These are phyloP conservation scores for Yponomeuta malinellus DNA, from an alignment of 2,888 invertebrate genomes.

Conservation along the genomic window DNA sequence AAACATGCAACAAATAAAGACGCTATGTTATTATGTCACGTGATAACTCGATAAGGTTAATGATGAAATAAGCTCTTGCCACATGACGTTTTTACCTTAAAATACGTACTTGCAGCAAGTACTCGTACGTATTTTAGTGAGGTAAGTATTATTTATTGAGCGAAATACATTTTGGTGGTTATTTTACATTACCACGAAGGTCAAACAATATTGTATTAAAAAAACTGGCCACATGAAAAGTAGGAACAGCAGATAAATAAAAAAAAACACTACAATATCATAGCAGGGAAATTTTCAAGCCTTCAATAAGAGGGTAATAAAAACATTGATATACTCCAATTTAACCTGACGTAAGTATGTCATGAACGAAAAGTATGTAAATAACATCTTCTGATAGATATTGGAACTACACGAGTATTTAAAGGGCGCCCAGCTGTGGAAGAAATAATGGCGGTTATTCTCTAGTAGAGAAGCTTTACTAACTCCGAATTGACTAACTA, in stretches of 20 bases:
- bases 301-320: background rate
- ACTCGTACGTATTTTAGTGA: too few relatives aligned
- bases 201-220: too few relatives aligned
- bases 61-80: background rate
- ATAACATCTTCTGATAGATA: background rate
- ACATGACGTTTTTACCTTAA: background rate
- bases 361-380: background rate
- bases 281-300: background rate
- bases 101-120: too few relatives aligned
- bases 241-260: too few relatives aligned
- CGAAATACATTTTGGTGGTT: too few relatives aligned
- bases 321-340: background rate
- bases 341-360: background rate
- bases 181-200: too few relatives aligned
- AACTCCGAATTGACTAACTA: too few relatives aligned
- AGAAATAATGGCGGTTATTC: background rate
- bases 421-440: background rate
- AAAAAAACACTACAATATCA: background rate
- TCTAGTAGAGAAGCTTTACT: background rate
- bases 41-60: background rate
- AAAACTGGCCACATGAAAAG: too few relatives aligned
- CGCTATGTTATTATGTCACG: background rate
- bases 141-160: too few relatives aligned
- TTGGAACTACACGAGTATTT: background rate
- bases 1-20: background rate